Percentiles rank a stretch among this genome's conserved stretches.
Evolutionary conservation across 2,797 vertebrate genomes (phyloP).

Genomic region (Chloroceryle amazona): DNA sequence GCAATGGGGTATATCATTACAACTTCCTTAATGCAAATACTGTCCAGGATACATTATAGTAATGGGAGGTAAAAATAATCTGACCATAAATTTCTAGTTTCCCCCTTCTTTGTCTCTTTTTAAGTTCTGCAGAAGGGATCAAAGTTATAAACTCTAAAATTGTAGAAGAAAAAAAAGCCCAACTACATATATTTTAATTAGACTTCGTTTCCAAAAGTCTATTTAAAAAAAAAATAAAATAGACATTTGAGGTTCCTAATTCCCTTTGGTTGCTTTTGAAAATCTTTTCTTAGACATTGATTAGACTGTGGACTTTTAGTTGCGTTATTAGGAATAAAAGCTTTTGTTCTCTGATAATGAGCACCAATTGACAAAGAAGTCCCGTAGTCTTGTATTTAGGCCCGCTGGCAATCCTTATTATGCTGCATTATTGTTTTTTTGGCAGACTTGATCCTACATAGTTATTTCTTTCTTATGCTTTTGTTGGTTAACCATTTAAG

Average conservation of each 20-base stretch:
- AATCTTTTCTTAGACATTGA: neutral
- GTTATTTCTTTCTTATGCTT: neutral
- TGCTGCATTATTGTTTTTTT: neutral
- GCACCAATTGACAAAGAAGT: neutral
- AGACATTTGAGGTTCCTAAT: neutral
- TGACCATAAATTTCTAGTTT: neutral
- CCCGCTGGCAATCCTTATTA: neutral
- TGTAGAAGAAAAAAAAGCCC: neutral
- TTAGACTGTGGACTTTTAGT: neutral
- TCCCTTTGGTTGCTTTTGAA: neutral
- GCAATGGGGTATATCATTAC: neutral
- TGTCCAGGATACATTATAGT: neutral
- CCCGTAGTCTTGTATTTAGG: neutral
- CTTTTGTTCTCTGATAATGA: neutral
- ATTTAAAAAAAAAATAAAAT: neutral
- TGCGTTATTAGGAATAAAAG: neutral
- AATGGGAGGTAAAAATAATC: neutral
- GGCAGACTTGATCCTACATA: neutral
- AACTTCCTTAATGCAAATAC: neutral
- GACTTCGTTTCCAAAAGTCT: neutral
- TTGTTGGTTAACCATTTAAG: neutral
- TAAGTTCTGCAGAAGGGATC: neutral
- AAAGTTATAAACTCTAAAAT: neutral
- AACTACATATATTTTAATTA: neutral
- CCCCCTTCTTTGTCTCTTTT: neutral